These are phyloP conservation scores for Mellilla xanthometata DNA, from an alignment of 2,888 invertebrate species.

Conservation along the genomic window DNA sequence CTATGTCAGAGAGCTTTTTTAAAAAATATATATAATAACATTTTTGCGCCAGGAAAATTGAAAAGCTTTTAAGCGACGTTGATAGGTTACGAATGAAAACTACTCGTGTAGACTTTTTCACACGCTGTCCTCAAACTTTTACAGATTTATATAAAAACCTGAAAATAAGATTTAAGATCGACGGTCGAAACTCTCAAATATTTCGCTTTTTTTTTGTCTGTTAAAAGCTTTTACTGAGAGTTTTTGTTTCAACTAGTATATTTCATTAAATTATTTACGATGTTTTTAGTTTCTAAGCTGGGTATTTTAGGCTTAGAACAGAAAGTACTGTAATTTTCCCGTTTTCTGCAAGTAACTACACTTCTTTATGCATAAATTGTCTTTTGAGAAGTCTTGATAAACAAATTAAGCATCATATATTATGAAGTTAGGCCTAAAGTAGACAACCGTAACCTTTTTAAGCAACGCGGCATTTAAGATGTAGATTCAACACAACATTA, in stretches of 20 bases:
- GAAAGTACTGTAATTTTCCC: too few relatives aligned
- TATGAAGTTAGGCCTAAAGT: slow-evolving; percentile 10
- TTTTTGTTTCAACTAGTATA: too few relatives aligned
- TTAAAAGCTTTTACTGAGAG: too few relatives aligned
- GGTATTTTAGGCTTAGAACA: too few relatives aligned
- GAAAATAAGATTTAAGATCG: too few relatives aligned
- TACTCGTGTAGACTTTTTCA: slow-evolving; percentile 4
- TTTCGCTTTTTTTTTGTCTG: too few relatives aligned
- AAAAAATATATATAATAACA: slow-evolving; percentile 41
- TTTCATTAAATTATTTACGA: too few relatives aligned
- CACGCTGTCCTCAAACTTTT: background rate
- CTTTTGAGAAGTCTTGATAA: slow-evolving; percentile 1
- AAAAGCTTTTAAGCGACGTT: slow-evolving; percentile 10
- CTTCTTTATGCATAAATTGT: too few relatives aligned
- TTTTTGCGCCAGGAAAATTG: slow-evolving; percentile 25
- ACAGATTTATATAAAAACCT: too few relatives aligned
- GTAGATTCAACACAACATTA: slow-evolving; percentile 30
- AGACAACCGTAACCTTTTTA: slow-evolving; percentile 11
- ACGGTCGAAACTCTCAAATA: too few relatives aligned
- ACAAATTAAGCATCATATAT: slow-evolving; percentile 16
- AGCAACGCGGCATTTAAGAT: slow-evolving; percentile 33
- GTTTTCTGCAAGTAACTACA: too few relatives aligned
- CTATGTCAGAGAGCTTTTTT: slow-evolving; percentile 35
- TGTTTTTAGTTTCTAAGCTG: too few relatives aligned
- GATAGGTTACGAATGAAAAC: slow-evolving; percentile 2